Base-by-base conservation (phyloP, 2,888 invertebrate species). In the Tenthredo distinguenda region DNA sequence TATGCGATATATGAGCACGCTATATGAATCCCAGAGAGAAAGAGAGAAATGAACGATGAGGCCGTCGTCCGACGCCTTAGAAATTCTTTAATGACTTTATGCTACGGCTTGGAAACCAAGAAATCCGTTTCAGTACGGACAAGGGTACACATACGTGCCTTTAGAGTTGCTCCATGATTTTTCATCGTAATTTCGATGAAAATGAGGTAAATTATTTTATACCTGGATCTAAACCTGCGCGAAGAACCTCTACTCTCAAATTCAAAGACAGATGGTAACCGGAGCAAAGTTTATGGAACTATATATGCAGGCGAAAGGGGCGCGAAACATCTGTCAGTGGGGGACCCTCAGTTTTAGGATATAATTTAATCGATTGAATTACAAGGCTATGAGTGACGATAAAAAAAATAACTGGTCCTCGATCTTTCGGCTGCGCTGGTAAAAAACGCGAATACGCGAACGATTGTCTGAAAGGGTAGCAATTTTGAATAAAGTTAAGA, bases 1-100 rank as follows among this genome's bases (percentile, higher is more conserved):
- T 18, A 55, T 1, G 55, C 18, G 55, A 55, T 50, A 50, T 50
- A 34, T 26, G 62, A 12, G 15, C 37, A 65, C 37, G 21, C 37
- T 37, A 21, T 65, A 62, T 34, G 62, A 62, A 58, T 37, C 81
- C 21, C 21, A 40, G 58, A 65, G 81, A 40, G 62, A 62, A 79
- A 43, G 71, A 65, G 43, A 40, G 58, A 71, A 81, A 84, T 76
- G 83, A 72, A 84, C 34, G 50, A 85, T 87, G 88, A 88, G 91
- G 92, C 90, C 91, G 89, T 91, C 91, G 92, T 90, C 92, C 91
- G 92, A 92, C 88, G 90, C 91, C 92, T 90, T 92, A 92, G 90
- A 91, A 92, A 91, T 91, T 91, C 92, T 89, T 89, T 92, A 92
- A 92, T 90, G 91, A 89, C 90, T 91, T 90, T 90, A 90, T 87